These are phyloP conservation scores for Gastrophryne carolinensis DNA, from an alignment of 2,797 vertebrate species.

Conservation along the genomic window DNA sequence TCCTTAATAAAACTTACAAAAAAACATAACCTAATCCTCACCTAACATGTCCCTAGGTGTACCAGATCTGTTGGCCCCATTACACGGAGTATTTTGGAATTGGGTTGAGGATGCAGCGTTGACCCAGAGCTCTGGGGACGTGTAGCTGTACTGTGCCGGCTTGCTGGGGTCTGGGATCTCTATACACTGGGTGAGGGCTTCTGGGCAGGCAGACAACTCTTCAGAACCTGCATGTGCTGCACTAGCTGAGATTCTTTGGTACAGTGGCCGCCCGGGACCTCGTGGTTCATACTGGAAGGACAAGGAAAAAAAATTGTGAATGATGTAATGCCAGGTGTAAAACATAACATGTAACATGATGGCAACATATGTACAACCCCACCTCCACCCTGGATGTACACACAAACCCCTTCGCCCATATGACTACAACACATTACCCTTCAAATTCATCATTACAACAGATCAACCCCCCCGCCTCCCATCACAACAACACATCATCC, in stretches of 20 bases:
- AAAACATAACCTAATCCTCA: conserved; percentile 58
- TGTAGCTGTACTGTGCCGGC: conserved; percentile 80
- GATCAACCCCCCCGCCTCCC: too few relatives aligned
- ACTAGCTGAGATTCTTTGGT: conserved; percentile 97
- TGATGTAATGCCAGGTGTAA: too few relatives aligned
- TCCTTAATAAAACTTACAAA: neutral
- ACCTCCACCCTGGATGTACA: too few relatives aligned
- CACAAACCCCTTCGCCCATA: too few relatives aligned
- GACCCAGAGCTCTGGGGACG: conserved; percentile 89
- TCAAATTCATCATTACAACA: too few relatives aligned
- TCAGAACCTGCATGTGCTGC: conserved; percentile 88
- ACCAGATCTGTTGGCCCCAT: conserved; percentile 83
- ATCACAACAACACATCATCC: too few relatives aligned
- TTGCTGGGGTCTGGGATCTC: conserved; percentile 82
- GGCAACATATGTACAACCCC: too few relatives aligned
- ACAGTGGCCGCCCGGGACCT: conserved; percentile 97
- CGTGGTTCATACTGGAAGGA: conserved; percentile 90
- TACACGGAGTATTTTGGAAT: conserved; percentile 98
- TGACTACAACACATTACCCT: too few relatives aligned
- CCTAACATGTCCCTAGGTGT: conserved; percentile 88
- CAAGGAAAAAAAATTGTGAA: neutral
- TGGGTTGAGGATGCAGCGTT: conserved; percentile 80
- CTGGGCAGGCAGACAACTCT: conserved; percentile 77
- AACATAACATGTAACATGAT: too few relatives aligned
- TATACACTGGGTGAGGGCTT: conserved; percentile 80